phyloP scores from a whole-genome alignment of 2,113 vertebrate species.

The Arothron firmamentum region DNA sequence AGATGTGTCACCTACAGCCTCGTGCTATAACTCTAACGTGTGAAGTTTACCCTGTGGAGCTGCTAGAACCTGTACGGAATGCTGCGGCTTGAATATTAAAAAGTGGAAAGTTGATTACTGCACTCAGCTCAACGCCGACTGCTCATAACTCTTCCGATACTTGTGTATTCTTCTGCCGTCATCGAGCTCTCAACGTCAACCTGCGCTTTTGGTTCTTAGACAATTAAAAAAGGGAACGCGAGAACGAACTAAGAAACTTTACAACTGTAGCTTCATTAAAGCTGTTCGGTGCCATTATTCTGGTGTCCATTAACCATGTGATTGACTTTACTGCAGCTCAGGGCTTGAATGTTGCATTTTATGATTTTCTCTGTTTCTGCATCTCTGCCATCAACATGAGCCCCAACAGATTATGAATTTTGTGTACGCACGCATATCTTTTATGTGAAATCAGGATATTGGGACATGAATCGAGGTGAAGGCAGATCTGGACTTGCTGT shows the following conservation, averaged over 20 bases:
- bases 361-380: too few species aligned
- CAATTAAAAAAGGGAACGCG: not conserved
- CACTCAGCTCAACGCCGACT: not conserved
- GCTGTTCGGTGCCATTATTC: not conserved
- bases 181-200: slow-evolving; percentile 5
- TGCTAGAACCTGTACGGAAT: not conserved
- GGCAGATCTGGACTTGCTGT: too few species aligned
- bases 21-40: slow-evolving; percentile 1
- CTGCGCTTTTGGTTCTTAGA: slow-evolving; percentile 14
- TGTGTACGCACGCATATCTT: too few species aligned
- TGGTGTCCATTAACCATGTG: too few species aligned
- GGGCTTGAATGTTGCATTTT: too few species aligned
- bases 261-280: not conserved
- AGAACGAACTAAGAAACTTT: too few species aligned
- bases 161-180: slow-evolving; percentile 13
- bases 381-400: too few species aligned
- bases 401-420: too few species aligned
- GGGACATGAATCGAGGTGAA: too few species aligned
- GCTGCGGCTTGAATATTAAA: slow-evolving; percentile 25
- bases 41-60: not conserved
- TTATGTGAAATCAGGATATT: too few species aligned
- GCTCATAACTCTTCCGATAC: slow-evolving; percentile 24
- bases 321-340: too few species aligned
- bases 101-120: slow-evolving; percentile 7
- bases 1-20: not conserved